These are phyloP conservation scores for Esperia sulphurella DNA, from an alignment of 2,888 invertebrate genomes.

Conservation along the genomic window DNA sequence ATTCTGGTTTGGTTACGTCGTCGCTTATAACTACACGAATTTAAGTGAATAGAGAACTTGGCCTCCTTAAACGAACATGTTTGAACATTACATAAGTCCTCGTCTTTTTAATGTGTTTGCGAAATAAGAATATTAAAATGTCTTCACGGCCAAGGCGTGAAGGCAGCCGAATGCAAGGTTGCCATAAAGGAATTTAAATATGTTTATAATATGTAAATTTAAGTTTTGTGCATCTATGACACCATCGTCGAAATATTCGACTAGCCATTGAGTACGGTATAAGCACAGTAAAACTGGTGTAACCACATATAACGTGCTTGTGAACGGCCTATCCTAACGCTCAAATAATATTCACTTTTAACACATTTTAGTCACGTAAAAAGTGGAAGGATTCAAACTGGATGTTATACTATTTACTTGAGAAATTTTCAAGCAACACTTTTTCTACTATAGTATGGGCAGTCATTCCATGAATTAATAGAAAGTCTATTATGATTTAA, in stretches of 20 bases:
- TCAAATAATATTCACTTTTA: slow-evolving; percentile 36
- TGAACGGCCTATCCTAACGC: slow-evolving; percentile 25
- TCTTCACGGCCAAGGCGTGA: slow-evolving; percentile 38
- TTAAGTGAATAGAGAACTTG: slow-evolving; percentile 56
- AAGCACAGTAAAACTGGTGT: slow-evolving; percentile 30
- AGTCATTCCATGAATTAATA: no score
- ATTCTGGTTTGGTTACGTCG: background rate
- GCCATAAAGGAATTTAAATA: background rate
- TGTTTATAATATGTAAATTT: background rate
- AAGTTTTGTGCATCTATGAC: background rate
- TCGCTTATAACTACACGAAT: background rate
- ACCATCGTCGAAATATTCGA: background rate
- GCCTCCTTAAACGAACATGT: slow-evolving; percentile 59
- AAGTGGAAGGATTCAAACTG: slow-evolving; percentile 15
- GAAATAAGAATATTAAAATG: slow-evolving; percentile 33
- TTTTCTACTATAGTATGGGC: no score
- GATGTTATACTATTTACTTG: background rate
- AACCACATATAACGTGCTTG: slow-evolving; percentile 34
- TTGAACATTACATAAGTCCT: slow-evolving; percentile 35
- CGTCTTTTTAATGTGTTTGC: slow-evolving; percentile 38
- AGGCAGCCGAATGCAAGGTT: slow-evolving; percentile 16
- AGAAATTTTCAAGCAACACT: no score
- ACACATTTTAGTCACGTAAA: slow-evolving; percentile 31
- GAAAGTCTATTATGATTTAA: no score
- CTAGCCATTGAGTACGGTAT: background rate